These are phyloP conservation scores for Temnothorax curvispinosus DNA, from an alignment of 1,140 invertebrate species.

Conservation along the genomic window DNA sequence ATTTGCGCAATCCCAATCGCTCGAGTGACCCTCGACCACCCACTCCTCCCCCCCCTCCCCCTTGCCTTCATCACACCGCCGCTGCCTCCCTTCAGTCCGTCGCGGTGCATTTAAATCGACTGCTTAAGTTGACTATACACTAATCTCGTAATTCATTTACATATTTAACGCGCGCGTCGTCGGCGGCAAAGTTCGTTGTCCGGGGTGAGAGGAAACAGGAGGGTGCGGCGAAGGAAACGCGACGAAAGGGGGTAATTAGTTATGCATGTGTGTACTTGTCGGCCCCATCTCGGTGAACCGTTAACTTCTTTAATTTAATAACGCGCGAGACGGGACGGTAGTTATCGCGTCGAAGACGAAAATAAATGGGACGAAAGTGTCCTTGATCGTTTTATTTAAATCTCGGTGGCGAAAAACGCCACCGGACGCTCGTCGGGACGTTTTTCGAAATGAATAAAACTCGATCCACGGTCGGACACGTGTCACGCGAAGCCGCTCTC, in stretches of 20 bases:
- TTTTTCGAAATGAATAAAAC: neutral
- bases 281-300: conserved; percentile 11
- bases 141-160: conserved; percentile 76
- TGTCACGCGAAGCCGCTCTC: neutral
- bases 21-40: neutral
- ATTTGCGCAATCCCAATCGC: conserved; percentile 53
- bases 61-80: neutral
- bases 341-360: conserved; percentile 1
- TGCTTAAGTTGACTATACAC: conserved; percentile 69
- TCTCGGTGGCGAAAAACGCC: neutral
- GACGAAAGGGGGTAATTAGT: conserved; percentile 34
- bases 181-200: conserved; percentile 28
- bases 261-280: conserved; percentile 52
- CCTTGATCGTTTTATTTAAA: neutral
- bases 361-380: neutral
- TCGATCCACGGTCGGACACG: neutral
- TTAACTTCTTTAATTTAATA: conserved; percentile 59
- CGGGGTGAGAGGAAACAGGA: neutral
- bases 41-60: neutral
- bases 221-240: neutral
- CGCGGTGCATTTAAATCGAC: conserved; percentile 74
- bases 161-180: conserved; percentile 60
- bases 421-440: neutral
- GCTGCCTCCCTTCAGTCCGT: conserved; percentile 21
- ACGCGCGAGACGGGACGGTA: neutral